Conservation (phyloP, 2,113 vertebrate species). For the Smithornis capensis region DNA sequence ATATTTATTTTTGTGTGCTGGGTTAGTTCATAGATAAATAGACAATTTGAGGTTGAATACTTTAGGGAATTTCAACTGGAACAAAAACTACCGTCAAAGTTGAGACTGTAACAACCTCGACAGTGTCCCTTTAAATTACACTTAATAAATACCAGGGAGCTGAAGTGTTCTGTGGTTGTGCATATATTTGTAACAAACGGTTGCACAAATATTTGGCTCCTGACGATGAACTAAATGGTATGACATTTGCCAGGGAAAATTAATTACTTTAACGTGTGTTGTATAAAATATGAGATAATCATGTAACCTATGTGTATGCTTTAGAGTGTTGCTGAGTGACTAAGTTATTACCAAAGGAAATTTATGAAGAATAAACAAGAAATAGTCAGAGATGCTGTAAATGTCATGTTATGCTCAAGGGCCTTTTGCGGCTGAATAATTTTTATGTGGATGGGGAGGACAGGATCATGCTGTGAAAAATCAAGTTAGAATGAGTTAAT, state of each 20-base stretch:
- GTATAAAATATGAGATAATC: conserved; percentile 75
- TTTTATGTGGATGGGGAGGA: conserved; percentile 60
- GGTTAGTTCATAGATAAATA: neutral
- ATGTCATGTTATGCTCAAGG: conserved; percentile 72
- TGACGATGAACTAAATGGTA: conserved; percentile 73
- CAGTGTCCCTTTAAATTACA: conserved; percentile 70
- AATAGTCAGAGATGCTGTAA: conserved; percentile 65
- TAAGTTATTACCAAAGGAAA: conserved; percentile 72
- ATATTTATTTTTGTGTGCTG: neutral
- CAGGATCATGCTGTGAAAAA: conserved; percentile 32
- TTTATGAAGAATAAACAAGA: conserved; percentile 69
- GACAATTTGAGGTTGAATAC: neutral
- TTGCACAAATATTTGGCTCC: conserved; percentile 79
- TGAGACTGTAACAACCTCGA: neutral
- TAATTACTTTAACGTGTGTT: conserved; percentile 77
- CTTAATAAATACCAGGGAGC: conserved; percentile 59
- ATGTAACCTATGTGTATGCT: conserved; percentile 55
- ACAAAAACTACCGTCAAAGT: neutral
- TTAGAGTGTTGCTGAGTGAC: conserved; percentile 60
- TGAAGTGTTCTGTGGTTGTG: conserved; percentile 69
- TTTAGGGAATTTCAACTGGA: neutral
- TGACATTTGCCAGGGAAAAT: conserved; percentile 78
- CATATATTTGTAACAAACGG: conserved; percentile 75
- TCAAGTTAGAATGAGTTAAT: conserved; percentile 47
- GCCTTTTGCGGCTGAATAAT: conserved; percentile 62